Base-by-base conservation (phyloP, 2,113 vertebrate genomes). In the Phylloscopus whistleri region DNA sequence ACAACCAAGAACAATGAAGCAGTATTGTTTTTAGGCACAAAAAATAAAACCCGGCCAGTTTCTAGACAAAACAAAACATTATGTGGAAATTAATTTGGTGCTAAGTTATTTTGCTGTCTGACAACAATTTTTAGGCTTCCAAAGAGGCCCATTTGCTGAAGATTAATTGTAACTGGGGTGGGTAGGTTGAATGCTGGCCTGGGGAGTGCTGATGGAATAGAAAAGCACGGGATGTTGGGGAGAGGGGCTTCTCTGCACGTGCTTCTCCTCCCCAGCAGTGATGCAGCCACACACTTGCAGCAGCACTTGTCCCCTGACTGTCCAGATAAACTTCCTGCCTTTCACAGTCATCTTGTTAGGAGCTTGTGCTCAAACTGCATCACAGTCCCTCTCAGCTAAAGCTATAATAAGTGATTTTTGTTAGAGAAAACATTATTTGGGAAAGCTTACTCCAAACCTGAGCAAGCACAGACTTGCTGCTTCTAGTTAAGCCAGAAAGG, bases 1-100 rank as follows among this genome's bases (percentile, higher is more conserved):
- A 73, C 91, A 96, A 97, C 96, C 97, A 97, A 97, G 97, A 96
- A 97, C 94, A 97, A 95, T 96, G 96, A 94, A 93, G 93, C 95
- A 89, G 39, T 97, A 94, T 97, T 97, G 87, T 69, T 96, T 98
- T 97, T 96, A 94, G 78, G 87, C 94, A 79, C 84, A 93, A 96
- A 97, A 95, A 95, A 90, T 95, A 96, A 95, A 97, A 96, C 75
- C 63, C n/a, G 2, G 63, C 91, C 93, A 82, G 60, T 63, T 96
- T 94, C 94, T 97, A 98, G 98, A 98, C 97, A 96, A 97, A 98
- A 97, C 95, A 94, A 82, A 93, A 92, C 94, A 89, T 82, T 89
- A 53, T 93, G 79, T 93, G 93, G 96, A 97, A 98, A 96, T 97
- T 93, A 94, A 97, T 97, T 96, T 96, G 96, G 94, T 96, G 96